phyloP scores from a whole-genome alignment of 2,113 vertebrate species.

The Actinemys pallida region DNA sequence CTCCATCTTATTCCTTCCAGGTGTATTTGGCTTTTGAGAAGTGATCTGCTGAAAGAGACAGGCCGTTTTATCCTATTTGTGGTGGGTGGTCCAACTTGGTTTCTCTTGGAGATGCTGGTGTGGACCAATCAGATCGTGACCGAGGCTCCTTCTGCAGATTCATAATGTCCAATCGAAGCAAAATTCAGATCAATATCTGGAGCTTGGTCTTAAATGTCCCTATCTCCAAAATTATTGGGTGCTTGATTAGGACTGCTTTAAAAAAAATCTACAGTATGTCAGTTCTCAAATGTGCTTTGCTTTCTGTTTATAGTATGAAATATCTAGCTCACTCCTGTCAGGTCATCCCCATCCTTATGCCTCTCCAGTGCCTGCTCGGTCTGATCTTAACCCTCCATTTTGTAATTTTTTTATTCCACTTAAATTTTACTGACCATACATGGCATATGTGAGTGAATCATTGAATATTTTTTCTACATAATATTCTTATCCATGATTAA shows the following conservation, averaged over 20 bases:
- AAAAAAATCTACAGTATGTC: neutral
- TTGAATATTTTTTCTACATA: neutral
- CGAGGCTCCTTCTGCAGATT: too few relatives aligned
- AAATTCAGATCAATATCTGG: neutral
- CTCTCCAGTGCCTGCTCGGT: neutral
- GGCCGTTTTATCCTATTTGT: too few relatives aligned
- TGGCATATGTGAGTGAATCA: constrained; percentile 2
- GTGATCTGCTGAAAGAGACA: too few relatives aligned
- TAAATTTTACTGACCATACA: constrained; percentile 10
- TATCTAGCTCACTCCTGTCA: neutral
- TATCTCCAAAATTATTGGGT: neutral
- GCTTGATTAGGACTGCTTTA: neutral
- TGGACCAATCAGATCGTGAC: too few relatives aligned
- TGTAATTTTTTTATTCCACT: constrained; percentile 11
- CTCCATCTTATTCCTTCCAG: too few relatives aligned
- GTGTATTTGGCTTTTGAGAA: too few relatives aligned
- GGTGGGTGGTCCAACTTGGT: too few relatives aligned
- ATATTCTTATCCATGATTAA: constrained; percentile 28
- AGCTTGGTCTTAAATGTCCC: neutral
- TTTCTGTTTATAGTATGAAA: neutral
- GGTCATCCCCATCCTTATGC: neutral
- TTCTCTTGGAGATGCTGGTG: too few relatives aligned
- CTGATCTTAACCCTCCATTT: constrained; percentile 7
- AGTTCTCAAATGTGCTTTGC: neutral
- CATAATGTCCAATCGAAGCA: neutral